Percentiles rank a stretch among this genome's conserved stretches.
Conservation (phyloP, 2,888 invertebrate genomes). For the Taphrorychus bicolor region DNA sequence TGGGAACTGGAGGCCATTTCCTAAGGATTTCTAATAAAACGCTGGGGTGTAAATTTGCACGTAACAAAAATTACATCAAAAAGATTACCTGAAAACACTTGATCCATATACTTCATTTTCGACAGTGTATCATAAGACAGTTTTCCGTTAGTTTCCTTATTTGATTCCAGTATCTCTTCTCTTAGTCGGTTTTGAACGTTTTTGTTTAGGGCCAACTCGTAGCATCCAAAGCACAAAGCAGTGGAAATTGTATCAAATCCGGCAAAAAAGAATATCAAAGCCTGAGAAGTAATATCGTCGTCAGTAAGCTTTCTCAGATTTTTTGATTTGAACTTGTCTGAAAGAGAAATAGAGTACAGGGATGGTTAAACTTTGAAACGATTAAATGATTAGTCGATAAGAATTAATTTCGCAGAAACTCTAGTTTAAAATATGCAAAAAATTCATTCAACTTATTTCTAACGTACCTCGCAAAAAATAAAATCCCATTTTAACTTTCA, state of each 20-base stretch:
- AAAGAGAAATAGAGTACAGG: too few species aligned
- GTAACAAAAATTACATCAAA: background rate
- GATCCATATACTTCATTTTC: constrained; percentile 64
- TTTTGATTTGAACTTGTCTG: constrained; percentile 23
- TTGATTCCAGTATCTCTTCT: constrained; percentile 63
- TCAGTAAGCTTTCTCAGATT: constrained; percentile 43
- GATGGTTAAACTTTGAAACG: too few species aligned
- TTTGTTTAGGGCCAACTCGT: constrained; percentile 67
- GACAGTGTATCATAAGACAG: constrained; percentile 59
- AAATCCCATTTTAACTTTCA: too few species aligned
- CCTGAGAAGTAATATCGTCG: constrained; percentile 66
- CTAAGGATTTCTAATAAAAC: constrained; percentile 49
- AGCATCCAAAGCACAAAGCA: constrained; percentile 61
- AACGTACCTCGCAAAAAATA: too few species aligned
- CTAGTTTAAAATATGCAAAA: too few species aligned
- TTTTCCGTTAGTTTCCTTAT: constrained; percentile 51
- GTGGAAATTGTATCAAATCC: constrained; percentile 63
- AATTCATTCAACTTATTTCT: too few species aligned
- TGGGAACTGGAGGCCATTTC: constrained; percentile 36
- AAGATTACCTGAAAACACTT: constrained; percentile 54
- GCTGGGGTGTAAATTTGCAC: too few species aligned
- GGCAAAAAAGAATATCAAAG: constrained; percentile 63
- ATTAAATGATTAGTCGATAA: too few species aligned
- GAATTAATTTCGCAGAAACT: too few species aligned
- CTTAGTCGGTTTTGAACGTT: constrained; percentile 65